Evolutionary conservation across 2,113 vertebrate genomes (phyloP), one percentile per base, ranked within the genome.

Genomic region (Arenaria interpres): DNA sequence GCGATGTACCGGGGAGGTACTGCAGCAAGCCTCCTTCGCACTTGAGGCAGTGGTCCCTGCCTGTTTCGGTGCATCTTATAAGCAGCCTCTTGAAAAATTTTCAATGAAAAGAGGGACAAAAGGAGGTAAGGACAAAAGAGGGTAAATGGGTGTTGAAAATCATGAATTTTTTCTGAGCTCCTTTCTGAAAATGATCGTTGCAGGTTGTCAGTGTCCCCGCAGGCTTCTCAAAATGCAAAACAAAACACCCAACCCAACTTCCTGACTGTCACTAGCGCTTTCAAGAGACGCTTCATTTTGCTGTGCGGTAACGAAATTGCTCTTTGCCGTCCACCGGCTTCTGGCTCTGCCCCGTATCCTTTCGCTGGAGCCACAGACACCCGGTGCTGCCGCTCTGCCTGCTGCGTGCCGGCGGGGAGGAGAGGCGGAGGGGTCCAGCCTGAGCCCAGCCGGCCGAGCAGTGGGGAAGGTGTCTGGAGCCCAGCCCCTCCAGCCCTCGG

Each of bases 211-310:
- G 51, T 91, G 87, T 93, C 81, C 89, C 76, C 73, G 85, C 87
- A 64, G 89, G 69, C 93, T 91, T 91, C 87, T 82, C 88, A 95
- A 95, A 85, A 95, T 75, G 81, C 87, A 88, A 93, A 94, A 35
- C 77, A 79, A 89, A 95, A 35, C 89, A 82, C 69, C 94, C 77
- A 76, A 10, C 77, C 89, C 89, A 96, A 91, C 93, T 96, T 95
- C 93, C 91, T 96, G 84, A 85, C 45, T 72, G 85, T 69, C 89
- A 41, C 73, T 63, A n/a, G 71, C 0, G 45, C 88, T 89, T 87
- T 91, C 80, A 43, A 82, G 91, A 82, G 93, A 51, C 0, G 0
- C 51, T 94, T 84, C 3, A 1, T 93, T 84, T 75, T 72, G 69
- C 81, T 76, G 87, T 87, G 79, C 0, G 4, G 63, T 88, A 88